These are phyloP conservation scores for Epinotia bilunana DNA, from an alignment of 2,888 invertebrate genomes.

Conservation along the genomic window DNA sequence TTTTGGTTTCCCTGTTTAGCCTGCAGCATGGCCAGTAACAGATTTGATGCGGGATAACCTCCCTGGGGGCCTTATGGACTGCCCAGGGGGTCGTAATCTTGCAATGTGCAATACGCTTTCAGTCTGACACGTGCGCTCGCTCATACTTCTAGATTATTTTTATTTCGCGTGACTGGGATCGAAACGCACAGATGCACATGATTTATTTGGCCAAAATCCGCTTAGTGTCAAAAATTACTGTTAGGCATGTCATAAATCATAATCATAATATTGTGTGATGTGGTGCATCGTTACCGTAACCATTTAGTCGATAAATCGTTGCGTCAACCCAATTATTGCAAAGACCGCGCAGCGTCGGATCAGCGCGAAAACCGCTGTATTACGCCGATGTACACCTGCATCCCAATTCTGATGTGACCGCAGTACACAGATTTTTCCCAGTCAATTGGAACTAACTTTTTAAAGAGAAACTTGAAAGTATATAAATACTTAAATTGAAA, in stretches of 20 bases:
- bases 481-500: too few relatives aligned
- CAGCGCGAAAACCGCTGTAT: conserved; percentile 33
- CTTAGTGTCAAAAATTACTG: background rate
- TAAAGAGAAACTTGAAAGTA: background rate
- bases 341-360: conserved; percentile 50
- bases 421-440: background rate
- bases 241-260: conserved; percentile 26
- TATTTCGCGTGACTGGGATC: too few relatives aligned
- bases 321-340: conserved; percentile 52
- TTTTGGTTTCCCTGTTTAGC: too few relatives aligned
- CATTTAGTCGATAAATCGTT: conserved; percentile 54
- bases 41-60: too few relatives aligned
- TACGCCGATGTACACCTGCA: conserved; percentile 60
- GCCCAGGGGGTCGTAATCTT: too few relatives aligned
- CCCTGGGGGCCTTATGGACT: too few relatives aligned
- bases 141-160: too few relatives aligned
- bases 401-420: conserved; percentile 60
- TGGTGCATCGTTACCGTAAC: conserved; percentile 33
- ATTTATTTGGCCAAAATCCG: too few relatives aligned
- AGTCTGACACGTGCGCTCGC: too few relatives aligned
- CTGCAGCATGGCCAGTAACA: too few relatives aligned
- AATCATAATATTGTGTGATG: conserved; percentile 35
- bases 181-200: too few relatives aligned
- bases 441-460: background rate
- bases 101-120: too few relatives aligned